Base-by-base conservation (phyloP, 1,140 invertebrate species). In the Eriocheir sinensis region DNA sequence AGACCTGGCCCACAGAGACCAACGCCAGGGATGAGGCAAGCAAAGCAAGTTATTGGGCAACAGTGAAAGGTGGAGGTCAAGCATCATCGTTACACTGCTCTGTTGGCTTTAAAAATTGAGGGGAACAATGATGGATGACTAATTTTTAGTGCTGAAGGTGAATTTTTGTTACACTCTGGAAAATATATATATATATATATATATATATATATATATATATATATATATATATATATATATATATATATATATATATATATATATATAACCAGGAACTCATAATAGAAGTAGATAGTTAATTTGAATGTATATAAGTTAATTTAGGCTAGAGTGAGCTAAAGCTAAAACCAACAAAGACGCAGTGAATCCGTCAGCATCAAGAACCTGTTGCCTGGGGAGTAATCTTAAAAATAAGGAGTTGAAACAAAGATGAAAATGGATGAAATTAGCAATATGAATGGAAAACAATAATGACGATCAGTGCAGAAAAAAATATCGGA, bases 21-120 rank as follows among this genome's bases (percentile, higher is more conserved):
- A 94, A 41, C 38, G 34, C 79, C 81, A 81, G 93, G 44, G 83
- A 40, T 79, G 32, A 93, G 79, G 92, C 86, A 93, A 93, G 92
- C 85, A 89, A 38, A 53, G 85, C 85, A 89, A 93, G 30, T 40
- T 38, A 72, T 93, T 89, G 89, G 79, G 41, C n/a, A 53, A 44
- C 36, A 90, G 40, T 48, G 30, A 34, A 21, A 48, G 9, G 40
- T 34, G 34, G 17, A 41, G 40, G 34, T 38, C 27, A 41, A 2
- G 8, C 40, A 44, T 72, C 30, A 40, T 48, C 80, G 53, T 27
- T 85, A 85, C 80, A 83, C 81, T 85, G 81, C 91, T 85, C 40
- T 85, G 53, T 48, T 92, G 91, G 91, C 40, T 90, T 88, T 15
- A 88, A 41, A 15, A 21, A n/a, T 72, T 72, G n/a, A 72, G 60